Percentiles rank a stretch among this genome's conserved stretches.
Conservation (phyloP, 2,113 vertebrate species). For the Echinops telfairi region DNA sequence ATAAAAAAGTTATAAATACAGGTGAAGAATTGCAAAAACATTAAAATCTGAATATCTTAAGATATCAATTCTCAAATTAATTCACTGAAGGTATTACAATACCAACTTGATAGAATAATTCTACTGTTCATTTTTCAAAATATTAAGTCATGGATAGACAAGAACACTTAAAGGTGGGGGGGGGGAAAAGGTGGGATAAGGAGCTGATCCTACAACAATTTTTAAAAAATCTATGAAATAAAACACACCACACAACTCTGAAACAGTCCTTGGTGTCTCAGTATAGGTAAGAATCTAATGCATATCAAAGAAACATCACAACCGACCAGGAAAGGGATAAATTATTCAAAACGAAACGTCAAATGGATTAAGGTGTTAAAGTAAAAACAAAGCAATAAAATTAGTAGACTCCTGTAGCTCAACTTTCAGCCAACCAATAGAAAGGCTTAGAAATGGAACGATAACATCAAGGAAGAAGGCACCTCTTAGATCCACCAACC, state of each 20-base stretch:
- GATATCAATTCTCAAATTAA: neutral
- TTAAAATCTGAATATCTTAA: too few species aligned
- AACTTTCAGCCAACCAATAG: too few species aligned
- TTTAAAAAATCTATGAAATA: neutral
- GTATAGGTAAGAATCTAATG: neutral
- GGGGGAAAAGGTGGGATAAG: neutral
- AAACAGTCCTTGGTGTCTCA: neutral
- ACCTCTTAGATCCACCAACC: too few species aligned
- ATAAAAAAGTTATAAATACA: too few species aligned
- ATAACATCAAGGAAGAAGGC: too few species aligned
- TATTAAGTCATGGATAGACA: neutral
- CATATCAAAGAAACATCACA: neutral
- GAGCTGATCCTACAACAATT: neutral
- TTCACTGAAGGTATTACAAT: neutral
- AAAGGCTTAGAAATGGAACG: too few species aligned
- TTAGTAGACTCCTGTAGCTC: neutral
- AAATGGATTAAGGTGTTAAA: slow-evolving; percentile 31
- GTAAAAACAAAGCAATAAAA: neutral
- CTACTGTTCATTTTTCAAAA: neutral
- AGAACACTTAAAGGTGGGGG: neutral
- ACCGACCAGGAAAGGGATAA: neutral
- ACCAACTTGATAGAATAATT: neutral
- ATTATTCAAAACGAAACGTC: neutral
- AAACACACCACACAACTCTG: neutral
- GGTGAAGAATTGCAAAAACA: too few species aligned